Evolutionary conservation across 2,888 invertebrate genomes (phyloP).

Genomic region (Polymixis lichenea): DNA sequence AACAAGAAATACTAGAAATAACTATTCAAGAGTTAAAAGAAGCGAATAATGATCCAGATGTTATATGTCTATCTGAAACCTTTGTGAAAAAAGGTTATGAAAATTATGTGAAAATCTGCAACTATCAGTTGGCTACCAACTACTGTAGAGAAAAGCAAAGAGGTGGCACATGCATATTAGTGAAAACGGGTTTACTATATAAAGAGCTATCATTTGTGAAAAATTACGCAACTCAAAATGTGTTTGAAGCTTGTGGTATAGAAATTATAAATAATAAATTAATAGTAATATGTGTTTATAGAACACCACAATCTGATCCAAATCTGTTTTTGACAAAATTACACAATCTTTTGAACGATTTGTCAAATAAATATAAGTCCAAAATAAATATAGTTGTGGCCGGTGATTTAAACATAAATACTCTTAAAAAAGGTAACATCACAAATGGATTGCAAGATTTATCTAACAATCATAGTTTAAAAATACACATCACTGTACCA

Average conservation of each 20-base stretch:
- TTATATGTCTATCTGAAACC: no score
- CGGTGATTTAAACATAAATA: no score
- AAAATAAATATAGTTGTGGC: neutral
- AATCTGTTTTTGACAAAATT: conserved; percentile 16
- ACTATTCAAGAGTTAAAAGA: neutral
- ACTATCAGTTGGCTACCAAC: no score
- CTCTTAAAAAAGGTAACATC: neutral
- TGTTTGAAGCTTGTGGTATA: conserved; percentile 31
- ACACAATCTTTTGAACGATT: neutral
- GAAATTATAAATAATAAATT: neutral
- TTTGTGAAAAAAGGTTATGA: no score
- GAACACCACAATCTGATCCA: conserved; percentile 20
- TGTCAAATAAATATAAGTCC: neutral
- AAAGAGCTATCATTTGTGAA: neutral
- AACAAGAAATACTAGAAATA: neutral
- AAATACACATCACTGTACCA: conserved; percentile 7
- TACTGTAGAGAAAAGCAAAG: neutral
- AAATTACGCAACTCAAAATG: conserved; percentile 18
- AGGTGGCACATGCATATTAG: no score
- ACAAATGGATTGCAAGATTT: neutral
- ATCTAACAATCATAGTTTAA: conserved; percentile 1
- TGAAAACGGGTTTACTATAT: neutral
- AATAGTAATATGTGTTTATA: conserved; percentile 15
- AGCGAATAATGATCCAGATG: no score
- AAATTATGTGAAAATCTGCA: no score